These are phyloP conservation scores for Drosophila buzzatii DNA, from an alignment of 2,888 invertebrate species.

Conservation along the genomic window DNA sequence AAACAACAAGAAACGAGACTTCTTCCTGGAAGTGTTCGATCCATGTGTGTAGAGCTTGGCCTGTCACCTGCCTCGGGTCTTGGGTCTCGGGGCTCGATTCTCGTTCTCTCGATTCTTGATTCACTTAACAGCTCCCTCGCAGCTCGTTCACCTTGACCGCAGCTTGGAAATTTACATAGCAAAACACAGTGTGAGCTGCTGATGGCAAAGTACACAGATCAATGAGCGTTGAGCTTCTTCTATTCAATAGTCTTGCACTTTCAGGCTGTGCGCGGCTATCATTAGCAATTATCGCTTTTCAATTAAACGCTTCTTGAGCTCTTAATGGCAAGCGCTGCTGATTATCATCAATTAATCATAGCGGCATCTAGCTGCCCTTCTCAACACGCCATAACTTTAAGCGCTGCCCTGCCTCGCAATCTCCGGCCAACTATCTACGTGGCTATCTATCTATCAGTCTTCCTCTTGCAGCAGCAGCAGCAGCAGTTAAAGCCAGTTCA, in stretches of 20 bases:
- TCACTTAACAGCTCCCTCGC: conserved; percentile 13
- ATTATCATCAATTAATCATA: conserved; percentile 74
- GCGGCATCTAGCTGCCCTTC: conserved; percentile 74
- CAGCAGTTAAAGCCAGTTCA: conserved; percentile 42
- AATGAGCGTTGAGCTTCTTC: background rate
- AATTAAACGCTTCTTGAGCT: conserved; percentile 66
- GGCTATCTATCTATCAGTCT: conserved; percentile 6
- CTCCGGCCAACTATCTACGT: conserved; percentile 54
- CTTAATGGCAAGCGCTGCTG: conserved; percentile 19
- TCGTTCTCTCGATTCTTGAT: conserved; percentile 5
- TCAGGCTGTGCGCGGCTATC: conserved; percentile 12
- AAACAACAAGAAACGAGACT: conserved; percentile 51
- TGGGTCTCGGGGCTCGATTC: background rate
- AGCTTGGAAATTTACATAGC: conserved; percentile 9
- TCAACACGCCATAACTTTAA: conserved; percentile 66
- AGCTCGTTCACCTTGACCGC: conserved; percentile 72
- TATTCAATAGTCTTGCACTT: conserved; percentile 1
- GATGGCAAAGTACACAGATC: background rate
- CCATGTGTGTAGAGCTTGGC: conserved; percentile 31
- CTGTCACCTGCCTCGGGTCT: conserved; percentile 52
- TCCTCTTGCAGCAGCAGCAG: conserved; percentile 22
- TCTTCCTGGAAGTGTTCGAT: conserved; percentile 75
- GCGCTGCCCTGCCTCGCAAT: conserved; percentile 58
- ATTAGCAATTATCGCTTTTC: conserved; percentile 52
- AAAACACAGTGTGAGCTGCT: background rate